These are phyloP conservation scores for Sisor rabdophorus DNA, from an alignment of 2,113 vertebrate genomes.

Conservation along the genomic window DNA sequence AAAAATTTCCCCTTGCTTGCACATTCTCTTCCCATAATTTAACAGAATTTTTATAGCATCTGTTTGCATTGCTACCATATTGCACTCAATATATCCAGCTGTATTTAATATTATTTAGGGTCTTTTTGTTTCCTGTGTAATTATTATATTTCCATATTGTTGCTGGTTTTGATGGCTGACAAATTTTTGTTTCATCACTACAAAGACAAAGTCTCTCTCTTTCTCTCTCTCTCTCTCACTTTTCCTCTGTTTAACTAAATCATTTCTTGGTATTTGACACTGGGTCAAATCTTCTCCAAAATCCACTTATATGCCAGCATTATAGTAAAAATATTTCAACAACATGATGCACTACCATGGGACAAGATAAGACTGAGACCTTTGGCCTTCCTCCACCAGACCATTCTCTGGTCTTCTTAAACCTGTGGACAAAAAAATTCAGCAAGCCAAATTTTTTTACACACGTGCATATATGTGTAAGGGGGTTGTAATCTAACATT, in stretches of 20 bases:
- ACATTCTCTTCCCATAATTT: no score
- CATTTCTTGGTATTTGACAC: slow-evolving; percentile 38
- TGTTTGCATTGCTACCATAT: no score
- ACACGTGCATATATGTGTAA: slow-evolving; percentile 23
- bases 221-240: background rate
- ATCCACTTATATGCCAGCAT: slow-evolving; percentile 28
- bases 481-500: slow-evolving; percentile 36
- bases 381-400: slow-evolving; percentile 50
- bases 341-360: slow-evolving; percentile 29
- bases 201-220: background rate
- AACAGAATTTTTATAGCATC: no score
- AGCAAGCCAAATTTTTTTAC: slow-evolving; percentile 54
- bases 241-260: background rate
- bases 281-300: slow-evolving; percentile 52
- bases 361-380: slow-evolving; percentile 56
- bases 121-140: no score
- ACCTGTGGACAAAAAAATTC: slow-evolving; percentile 41
- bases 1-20: slow-evolving; percentile 46
- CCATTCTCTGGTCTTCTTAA: slow-evolving; percentile 41
- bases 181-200: no score
- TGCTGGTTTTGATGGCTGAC: no score
- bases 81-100: no score
- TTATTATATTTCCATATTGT: no score
- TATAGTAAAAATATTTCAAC: slow-evolving; percentile 6
- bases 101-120: no score